phyloP scores from a whole-genome alignment of 2,797 vertebrate genomes.

The Betta splendens region DNA sequence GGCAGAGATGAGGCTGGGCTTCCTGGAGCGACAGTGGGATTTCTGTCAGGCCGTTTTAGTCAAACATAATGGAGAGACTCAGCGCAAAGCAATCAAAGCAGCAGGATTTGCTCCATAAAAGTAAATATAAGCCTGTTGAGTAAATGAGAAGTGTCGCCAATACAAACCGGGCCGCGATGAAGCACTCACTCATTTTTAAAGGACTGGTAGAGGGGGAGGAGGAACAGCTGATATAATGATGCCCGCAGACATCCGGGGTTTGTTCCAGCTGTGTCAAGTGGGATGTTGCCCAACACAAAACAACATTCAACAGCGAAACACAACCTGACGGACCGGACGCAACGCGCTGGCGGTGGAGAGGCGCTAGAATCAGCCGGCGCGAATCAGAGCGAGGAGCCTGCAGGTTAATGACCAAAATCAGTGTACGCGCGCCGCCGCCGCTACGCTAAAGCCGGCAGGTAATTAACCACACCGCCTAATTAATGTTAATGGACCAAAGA shows the following conservation, averaged over 20 bases:
- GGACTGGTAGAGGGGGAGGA: background rate
- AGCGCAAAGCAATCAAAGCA: constrained; percentile 31
- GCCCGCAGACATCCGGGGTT: background rate
- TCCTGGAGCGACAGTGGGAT: constrained; percentile 16
- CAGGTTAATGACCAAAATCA: constrained; percentile 51
- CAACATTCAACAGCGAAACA: constrained; percentile 31
- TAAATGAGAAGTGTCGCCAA: constrained; percentile 3
- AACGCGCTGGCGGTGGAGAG: constrained; percentile 1
- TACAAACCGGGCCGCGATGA: constrained; percentile 5
- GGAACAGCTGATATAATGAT: background rate
- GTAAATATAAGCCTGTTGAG: constrained; percentile 21
- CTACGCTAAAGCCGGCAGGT: constrained; percentile 58
- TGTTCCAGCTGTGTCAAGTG: constrained; percentile 11
- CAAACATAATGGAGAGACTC: constrained; percentile 5
- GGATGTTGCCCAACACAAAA: constrained; percentile 3
- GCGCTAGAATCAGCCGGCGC: constrained; percentile 15
- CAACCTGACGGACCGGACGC: constrained; percentile 2
- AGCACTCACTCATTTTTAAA: background rate
- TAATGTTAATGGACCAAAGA: constrained; percentile 55
- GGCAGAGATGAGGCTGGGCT: constrained; percentile 21
- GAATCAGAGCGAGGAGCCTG: constrained; percentile 12
- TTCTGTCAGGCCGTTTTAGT: constrained; percentile 18
- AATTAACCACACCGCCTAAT: constrained; percentile 65
- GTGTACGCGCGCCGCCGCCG: constrained; percentile 40
- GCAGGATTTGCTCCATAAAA: constrained; percentile 28